Conservation (phyloP, 2,113 vertebrate species). For the Xiphophorus hellerii region DNA sequence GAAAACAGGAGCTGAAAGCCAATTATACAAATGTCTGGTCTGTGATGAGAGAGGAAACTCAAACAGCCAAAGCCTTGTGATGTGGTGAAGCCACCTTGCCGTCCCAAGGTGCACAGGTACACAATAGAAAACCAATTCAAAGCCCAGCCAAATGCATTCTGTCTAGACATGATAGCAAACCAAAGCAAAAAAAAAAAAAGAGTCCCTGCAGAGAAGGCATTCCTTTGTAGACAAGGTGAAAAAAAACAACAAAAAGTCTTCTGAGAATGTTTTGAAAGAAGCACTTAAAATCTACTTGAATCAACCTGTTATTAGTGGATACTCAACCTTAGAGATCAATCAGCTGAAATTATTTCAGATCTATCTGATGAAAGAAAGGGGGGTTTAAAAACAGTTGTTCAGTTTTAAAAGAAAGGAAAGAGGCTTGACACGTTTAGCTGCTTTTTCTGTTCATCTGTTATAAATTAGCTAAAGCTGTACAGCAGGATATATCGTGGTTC, state of each 20-base stretch:
- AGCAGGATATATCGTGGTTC: constrained; percentile 2
- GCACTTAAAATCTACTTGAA: constrained; percentile 51
- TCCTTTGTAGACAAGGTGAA: constrained; percentile 19
- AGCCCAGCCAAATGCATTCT: constrained; percentile 49
- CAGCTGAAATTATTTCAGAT: constrained; percentile 19
- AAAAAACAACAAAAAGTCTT: constrained; percentile 23
- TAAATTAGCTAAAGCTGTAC: constrained; percentile 1
- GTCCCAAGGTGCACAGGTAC: constrained; percentile 51
- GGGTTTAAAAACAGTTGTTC: constrained; percentile 1
- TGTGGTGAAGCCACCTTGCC: constrained; percentile 64
- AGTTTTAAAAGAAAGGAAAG: constrained; percentile 1
- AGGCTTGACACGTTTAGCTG: background rate
- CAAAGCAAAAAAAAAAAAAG: constrained; percentile 29
- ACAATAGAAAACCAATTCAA: constrained; percentile 57
- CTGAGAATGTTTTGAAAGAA: constrained; percentile 55
- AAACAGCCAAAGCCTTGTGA: constrained; percentile 66
- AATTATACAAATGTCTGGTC: constrained; percentile 47
- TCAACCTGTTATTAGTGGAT: constrained; percentile 35
- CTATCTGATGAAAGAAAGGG: background rate
- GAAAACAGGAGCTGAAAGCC: constrained; percentile 55
- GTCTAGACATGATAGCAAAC: constrained; percentile 69
- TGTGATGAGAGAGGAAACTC: constrained; percentile 62
- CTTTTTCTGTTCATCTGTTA: background rate
- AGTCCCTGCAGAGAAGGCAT: constrained; percentile 38
- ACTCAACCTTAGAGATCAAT: constrained; percentile 45